A percentile compares a stretch with the other conserved stretches of the same genome.
phyloP scores from a whole-genome alignment of 2,888 invertebrate species.

The Calameuta pallipes region DNA sequence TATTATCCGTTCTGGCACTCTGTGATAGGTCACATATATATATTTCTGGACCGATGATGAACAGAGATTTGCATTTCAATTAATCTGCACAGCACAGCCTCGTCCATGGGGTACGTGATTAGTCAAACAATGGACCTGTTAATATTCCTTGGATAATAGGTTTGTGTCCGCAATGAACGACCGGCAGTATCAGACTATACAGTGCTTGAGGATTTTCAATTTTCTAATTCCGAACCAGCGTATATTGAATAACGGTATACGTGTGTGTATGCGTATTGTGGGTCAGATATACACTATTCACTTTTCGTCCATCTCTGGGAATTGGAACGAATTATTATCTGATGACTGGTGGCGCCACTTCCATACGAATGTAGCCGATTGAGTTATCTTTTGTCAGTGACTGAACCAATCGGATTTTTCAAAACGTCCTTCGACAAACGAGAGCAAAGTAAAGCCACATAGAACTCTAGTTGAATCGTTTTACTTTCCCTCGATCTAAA shows the following conservation, averaged over 20 bases:
- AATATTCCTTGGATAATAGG: not conserved
- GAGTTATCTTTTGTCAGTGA: not conserved
- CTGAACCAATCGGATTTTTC: not conserved
- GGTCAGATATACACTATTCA: not conserved
- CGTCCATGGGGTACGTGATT: not conserved
- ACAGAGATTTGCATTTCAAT: not conserved
- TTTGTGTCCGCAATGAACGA: not conserved
- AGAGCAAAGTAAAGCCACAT: not conserved
- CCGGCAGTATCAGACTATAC: not conserved
- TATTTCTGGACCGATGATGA: not conserved
- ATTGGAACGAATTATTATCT: slow-evolving; percentile 45
- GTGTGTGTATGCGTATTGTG: not conserved
- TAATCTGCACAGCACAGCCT: not conserved
- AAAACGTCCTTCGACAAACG: not conserved
- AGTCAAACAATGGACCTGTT: not conserved
- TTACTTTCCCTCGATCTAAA: not conserved
- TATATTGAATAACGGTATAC: not conserved
- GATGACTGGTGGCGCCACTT: slow-evolving; percentile 27
- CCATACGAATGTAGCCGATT: not conserved
- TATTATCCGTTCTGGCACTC: not conserved
- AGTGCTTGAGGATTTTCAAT: not conserved
- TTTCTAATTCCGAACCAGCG: not conserved
- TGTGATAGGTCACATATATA: not conserved
- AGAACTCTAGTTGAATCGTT: not conserved
- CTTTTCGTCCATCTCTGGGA: slow-evolving; percentile 26